Base-by-base conservation (phyloP, 2,113 vertebrate genomes). In the Epinephelus cyanopodus region DNA sequence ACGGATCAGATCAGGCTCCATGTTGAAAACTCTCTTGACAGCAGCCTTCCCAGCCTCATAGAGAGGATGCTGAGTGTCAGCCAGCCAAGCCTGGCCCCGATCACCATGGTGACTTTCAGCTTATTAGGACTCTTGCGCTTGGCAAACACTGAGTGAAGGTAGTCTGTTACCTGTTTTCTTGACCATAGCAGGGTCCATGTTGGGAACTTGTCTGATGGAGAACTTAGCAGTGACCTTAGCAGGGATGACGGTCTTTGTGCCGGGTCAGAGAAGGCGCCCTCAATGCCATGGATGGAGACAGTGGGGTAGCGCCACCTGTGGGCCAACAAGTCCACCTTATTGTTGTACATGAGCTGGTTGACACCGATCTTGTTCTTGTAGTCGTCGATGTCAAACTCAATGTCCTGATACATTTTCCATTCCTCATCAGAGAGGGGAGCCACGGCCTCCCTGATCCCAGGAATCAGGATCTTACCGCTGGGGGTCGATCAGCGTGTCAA, bases 191-290 rank as follows among this genome's bases (percentile, higher is more conserved):
- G 94, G 92, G 19, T 97, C 94, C 98, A 98, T 98, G 84, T 97
- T 37, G 4, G 97, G 97, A 6, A 98, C 97, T 68, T 97, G 96
- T 15, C 96, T 94, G 66, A 99, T 97, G 29, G 98, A 99, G 92
- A 99, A 99, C 74, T 99, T 99, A 1, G 95, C 97, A 0, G 50
- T 95, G 11, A 99, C 97, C 85, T 96, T 97, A 85, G 96, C 94
- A 0, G 98, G 97, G 45, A 98, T 98, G 56, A 98, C 98, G 0
- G 97, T 99, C 94, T 99, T 99, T 15, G 95, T 91, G 72, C 97
- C 97, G 0, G 94, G 76, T 95, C 95, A 12, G 96, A 95, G 90
- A 97, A 98, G 0, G 96, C 97, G 1, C 98, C 98, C 85, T 98
- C 96, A 0, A 98, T 97, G 56, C 97, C 97, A 6, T 99, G 97